Conservation (phyloP, 2,113 vertebrate genomes). For the Centrocercus urophasianus region DNA sequence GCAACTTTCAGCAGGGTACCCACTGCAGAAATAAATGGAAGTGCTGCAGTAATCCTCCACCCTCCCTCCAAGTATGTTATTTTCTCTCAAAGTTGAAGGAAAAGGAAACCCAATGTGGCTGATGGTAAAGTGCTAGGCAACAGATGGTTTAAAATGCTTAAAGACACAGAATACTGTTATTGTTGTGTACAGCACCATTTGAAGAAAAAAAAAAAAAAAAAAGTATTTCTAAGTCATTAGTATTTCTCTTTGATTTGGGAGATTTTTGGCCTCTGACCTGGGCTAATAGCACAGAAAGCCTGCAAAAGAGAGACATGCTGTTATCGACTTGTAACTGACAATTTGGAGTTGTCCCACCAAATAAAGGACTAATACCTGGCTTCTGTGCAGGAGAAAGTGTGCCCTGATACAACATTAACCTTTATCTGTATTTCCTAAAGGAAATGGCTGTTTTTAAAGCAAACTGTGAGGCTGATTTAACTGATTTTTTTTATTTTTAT, state of each 20-base stretch:
- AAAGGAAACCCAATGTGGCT: background rate
- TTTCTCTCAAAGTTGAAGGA: background rate
- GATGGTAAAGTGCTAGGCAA: background rate
- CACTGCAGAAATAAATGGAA: constrained; percentile 55
- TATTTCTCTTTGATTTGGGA: background rate
- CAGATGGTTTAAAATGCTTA: background rate
- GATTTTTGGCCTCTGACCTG: background rate
- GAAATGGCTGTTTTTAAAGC: background rate
- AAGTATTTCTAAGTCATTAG: constrained; percentile 1
- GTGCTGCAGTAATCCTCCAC: background rate
- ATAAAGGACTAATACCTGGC: background rate
- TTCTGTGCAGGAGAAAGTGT: background rate
- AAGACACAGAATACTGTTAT: background rate
- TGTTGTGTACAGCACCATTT: background rate
- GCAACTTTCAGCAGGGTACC: constrained; percentile 62
- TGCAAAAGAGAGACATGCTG: background rate
- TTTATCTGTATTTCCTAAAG: background rate
- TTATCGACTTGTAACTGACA: background rate
- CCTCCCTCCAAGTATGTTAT: background rate
- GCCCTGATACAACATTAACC: background rate
- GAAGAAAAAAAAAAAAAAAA: background rate
- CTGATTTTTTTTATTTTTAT: background rate
- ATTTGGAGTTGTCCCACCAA: background rate
- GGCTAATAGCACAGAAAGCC: background rate
- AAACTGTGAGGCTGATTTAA: background rate